phyloP scores from a whole-genome alignment of 2,888 invertebrate genomes.

The Heteromyza rotundicornis region DNA sequence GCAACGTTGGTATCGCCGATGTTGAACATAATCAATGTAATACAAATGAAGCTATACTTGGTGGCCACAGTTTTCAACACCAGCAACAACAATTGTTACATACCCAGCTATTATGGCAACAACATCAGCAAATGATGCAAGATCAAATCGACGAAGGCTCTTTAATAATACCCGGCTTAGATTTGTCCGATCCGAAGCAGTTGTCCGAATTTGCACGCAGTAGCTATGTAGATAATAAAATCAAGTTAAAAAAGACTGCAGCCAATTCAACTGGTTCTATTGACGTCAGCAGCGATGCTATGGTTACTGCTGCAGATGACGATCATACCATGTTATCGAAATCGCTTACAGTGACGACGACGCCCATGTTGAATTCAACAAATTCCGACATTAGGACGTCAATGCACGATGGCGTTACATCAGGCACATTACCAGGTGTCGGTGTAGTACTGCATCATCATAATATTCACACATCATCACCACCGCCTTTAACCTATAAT shows the following conservation, averaged over 20 bases:
- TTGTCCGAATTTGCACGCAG: constrained; percentile 77
- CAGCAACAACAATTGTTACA: constrained; percentile 31
- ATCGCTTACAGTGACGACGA: no score
- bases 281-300: background rate
- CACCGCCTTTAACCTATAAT: constrained; percentile 22
- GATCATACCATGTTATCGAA: background rate
- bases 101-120: constrained; percentile 33
- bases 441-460: constrained; percentile 6
- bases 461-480: constrained; percentile 14
- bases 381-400: constrained; percentile 15
- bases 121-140: constrained; percentile 34
- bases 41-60: background rate
- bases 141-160: constrained; percentile 23
- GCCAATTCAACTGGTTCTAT: background rate
- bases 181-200: constrained; percentile 91
- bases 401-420: constrained; percentile 9
- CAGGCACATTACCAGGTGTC: constrained; percentile 12
- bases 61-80: background rate
- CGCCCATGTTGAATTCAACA: constrained; percentile 15
- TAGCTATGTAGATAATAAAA: constrained; percentile 66
- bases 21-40: background rate
- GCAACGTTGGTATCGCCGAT: background rate
- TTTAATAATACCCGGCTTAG: constrained; percentile 73
- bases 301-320: background rate
- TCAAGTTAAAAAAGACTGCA: constrained; percentile 66